Evolutionary conservation across 2,888 invertebrate genomes (phyloP).

Genomic region (Automeris io): DNA sequence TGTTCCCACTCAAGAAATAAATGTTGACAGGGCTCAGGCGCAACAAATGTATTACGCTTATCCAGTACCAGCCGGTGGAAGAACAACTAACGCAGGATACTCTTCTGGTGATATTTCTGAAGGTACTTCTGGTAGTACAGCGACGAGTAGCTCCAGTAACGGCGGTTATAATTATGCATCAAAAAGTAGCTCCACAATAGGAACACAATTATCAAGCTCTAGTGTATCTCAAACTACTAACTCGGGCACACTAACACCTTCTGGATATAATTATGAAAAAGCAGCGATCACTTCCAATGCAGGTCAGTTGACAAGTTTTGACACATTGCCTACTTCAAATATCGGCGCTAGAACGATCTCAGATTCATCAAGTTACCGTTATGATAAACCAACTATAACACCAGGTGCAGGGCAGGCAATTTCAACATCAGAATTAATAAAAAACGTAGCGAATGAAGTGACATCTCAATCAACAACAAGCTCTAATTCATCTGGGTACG

Average conservation of each 20-base stretch:
- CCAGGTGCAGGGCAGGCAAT: neutral
- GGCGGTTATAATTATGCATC: conserved; percentile 34
- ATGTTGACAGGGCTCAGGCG: conserved; percentile 54
- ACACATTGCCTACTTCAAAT: conserved; percentile 4
- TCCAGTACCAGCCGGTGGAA: conserved; percentile 41
- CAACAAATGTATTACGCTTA: conserved; percentile 68
- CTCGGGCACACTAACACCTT: conserved; percentile 5
- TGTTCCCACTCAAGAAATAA: conserved; percentile 49
- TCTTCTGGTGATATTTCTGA: conserved; percentile 15
- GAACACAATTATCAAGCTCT: conserved; percentile 9
- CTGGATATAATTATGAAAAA: conserved; percentile 10
- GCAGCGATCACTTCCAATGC: conserved; percentile 7
- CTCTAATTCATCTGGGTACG: conserved; percentile 24
- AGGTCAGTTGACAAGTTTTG: conserved; percentile 8
- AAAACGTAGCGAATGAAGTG: neutral
- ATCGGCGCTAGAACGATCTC: conserved; percentile 2
- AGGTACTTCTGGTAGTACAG: no score
- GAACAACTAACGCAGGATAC: conserved; percentile 30
- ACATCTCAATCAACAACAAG: neutral
- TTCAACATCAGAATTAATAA: neutral
- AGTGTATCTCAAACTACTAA: neutral
- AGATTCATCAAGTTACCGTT: conserved; percentile 20
- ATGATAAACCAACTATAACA: conserved; percentile 3
- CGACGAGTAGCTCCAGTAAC: conserved; percentile 11
- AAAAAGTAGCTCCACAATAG: conserved; percentile 13